A percentile compares a stretch with the other conserved stretches of the same genome.
phyloP scores from a whole-genome alignment of 2,113 vertebrate genomes.

The Isurus oxyrinchus region DNA sequence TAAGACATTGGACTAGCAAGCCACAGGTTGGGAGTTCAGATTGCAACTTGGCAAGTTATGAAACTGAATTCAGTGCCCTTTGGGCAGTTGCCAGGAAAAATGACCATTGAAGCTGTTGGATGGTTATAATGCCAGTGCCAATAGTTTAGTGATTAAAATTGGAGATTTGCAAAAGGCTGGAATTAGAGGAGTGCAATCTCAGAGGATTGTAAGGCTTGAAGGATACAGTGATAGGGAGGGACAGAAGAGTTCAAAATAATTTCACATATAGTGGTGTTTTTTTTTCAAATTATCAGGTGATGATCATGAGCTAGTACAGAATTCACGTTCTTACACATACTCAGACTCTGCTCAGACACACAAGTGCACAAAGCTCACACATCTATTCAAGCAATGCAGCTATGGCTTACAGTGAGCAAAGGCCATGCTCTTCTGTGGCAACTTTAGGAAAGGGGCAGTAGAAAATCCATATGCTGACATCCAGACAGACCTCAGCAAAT shows the following conservation, averaged over 20 bases:
- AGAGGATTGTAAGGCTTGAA: not conserved
- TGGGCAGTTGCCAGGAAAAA: too few species aligned
- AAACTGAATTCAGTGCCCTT: not conserved
- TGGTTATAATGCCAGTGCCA: not conserved
- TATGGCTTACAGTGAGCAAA: too few species aligned
- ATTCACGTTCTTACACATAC: not conserved
- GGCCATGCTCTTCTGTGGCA: not conserved
- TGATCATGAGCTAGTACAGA: not conserved
- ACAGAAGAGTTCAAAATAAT: too few species aligned
- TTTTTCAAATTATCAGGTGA: too few species aligned
- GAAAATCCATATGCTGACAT: not conserved
- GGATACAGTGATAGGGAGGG: too few species aligned
- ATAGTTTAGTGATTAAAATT: not conserved
- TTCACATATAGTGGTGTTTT: too few species aligned
- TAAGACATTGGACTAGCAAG: not conserved
- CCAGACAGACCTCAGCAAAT: not conserved
- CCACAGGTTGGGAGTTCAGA: not conserved
- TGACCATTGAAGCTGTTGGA: not conserved
- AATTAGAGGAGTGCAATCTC: not conserved
- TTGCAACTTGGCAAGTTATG: not conserved
- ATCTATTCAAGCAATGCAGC: not conserved
- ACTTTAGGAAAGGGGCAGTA: not conserved
- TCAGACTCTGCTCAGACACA: not conserved
- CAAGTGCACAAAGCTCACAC: not conserved
- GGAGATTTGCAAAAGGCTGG: not conserved